Percentiles rank a stretch among this genome's conserved stretches.
These are phyloP conservation scores for Stegostoma tigrinum DNA, from an alignment of 2,113 vertebrate species.

Conservation along the genomic window DNA sequence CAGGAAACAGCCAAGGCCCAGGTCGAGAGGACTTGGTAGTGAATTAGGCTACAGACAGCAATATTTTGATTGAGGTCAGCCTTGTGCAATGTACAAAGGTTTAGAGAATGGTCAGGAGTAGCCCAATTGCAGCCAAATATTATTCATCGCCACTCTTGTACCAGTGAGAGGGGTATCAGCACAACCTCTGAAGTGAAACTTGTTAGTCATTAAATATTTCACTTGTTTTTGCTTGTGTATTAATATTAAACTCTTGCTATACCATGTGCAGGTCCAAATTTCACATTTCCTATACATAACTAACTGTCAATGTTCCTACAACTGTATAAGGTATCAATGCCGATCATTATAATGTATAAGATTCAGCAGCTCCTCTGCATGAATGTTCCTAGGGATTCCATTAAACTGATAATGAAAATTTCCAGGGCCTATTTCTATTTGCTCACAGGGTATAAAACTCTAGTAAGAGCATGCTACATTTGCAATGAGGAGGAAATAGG, in stretches of 20 bases:
- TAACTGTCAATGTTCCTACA: not conserved
- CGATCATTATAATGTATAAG: not conserved
- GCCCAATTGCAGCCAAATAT: not conserved
- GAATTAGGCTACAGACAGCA: not conserved
- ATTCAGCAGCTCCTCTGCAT: not conserved
- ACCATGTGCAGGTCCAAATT: not conserved
- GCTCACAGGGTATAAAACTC: constrained; percentile 28
- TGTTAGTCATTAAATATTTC: not conserved
- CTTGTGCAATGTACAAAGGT: not conserved
- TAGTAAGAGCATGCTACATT: not conserved
- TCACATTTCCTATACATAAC: not conserved
- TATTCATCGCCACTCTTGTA: not conserved
- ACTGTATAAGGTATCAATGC: not conserved
- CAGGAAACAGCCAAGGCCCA: not conserved
- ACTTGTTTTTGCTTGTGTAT: not conserved
- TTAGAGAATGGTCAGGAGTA: not conserved
- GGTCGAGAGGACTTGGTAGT: not conserved
- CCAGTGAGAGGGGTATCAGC: not conserved
- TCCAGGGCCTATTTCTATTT: constrained; percentile 26
- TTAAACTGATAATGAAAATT: constrained; percentile 33
- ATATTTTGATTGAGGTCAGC: not conserved
- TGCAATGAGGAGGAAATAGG: not conserved
- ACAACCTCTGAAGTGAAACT: not conserved
- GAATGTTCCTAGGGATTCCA: not conserved
- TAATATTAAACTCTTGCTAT: not conserved